Conservation (phyloP, 2,888 invertebrate genomes). For the Trichacis sp. region DNA sequence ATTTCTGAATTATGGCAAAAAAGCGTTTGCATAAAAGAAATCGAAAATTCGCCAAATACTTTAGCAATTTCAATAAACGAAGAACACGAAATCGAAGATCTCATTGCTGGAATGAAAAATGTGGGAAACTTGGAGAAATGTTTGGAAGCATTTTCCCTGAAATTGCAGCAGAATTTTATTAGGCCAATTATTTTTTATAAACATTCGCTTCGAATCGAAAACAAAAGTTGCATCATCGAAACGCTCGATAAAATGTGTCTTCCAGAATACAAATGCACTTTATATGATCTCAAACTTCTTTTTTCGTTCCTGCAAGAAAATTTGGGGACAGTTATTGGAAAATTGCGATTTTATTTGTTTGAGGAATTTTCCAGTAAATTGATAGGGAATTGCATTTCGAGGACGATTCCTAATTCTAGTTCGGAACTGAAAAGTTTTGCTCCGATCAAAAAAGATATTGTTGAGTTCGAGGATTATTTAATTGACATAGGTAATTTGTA, state of each 20-base stretch:
- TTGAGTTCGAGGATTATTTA: slow-evolving; percentile 76
- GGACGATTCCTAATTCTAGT: slow-evolving; percentile 82
- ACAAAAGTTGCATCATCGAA: slow-evolving; percentile 64
- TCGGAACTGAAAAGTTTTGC: slow-evolving; percentile 78
- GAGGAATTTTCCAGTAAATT: slow-evolving; percentile 76
- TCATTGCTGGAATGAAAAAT: slow-evolving; percentile 65
- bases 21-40: slow-evolving; percentile 68
- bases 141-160: slow-evolving; percentile 73
- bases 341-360: slow-evolving; percentile 70
- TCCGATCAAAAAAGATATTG: slow-evolving; percentile 75
- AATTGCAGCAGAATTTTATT: slow-evolving; percentile 73
- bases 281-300: slow-evolving; percentile 72
- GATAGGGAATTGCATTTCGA: slow-evolving; percentile 80
- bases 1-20: slow-evolving; percentile 70
- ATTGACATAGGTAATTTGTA: slow-evolving; percentile 70
- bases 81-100: slow-evolving; percentile 59
- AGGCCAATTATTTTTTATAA: slow-evolving; percentile 73
- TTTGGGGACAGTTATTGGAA: slow-evolving; percentile 71
- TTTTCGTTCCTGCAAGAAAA: slow-evolving; percentile 74
- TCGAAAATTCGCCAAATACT: slow-evolving; percentile 28
- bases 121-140: slow-evolving; percentile 69
- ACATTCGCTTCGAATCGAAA: slow-evolving; percentile 64
- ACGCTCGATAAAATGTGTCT: slow-evolving; percentile 62
- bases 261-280: slow-evolving; percentile 72
- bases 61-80: slow-evolving; percentile 44